Base-by-base conservation (phyloP, 1,140 invertebrate species). In the Glossosoma conforme region DNA sequence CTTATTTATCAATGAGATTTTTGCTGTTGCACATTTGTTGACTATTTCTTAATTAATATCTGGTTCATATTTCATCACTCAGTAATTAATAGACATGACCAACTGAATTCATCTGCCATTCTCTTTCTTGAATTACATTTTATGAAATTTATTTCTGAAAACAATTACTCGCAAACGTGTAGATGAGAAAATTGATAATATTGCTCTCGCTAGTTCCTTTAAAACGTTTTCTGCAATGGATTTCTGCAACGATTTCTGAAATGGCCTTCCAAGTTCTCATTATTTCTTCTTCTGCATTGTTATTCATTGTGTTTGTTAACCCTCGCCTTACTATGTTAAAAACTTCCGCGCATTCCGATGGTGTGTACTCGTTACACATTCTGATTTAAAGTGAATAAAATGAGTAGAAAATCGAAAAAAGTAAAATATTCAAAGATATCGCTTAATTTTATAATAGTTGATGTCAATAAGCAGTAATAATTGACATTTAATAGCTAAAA, bases 201-300 rank as follows among this genome's bases (percentile, higher is more conserved):
- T 37, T 8, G n/a, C 6, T 28, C 24, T 28, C 24, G 35, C 35
- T 13, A 37, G 35, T 13, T 37, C 8, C 14, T 37, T 37, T 37
- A 37, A 37, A 17, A 6, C 11, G 14, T 14, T 37, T n/a, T n/a
- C n/a, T n/a, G n/a, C n/a, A n/a, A n/a, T n/a, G n/a, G n/a, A n/a
- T n/a, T n/a, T n/a, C n/a, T n/a, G n/a, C n/a, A 37, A 37, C 8
- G 35, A 37, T 37, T 37, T 37, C 35, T 37, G 35, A 13, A 37
- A 37, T 37, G 11, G 11, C 20, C 11, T 13, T 24, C 24, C 24
- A 44, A n/a, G 10, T 44, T 32, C 19, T 8, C 24, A 46, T 14
- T 35, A 44, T 46, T 46, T 46, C 15, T 30, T 46, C 20, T 42
- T 46, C 30, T 38, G 28, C 28, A 46, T 42, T 40, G 15, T 46